Percentiles rank a stretch among this genome's conserved stretches.
Evolutionary conservation across 2,888 invertebrate genomes (phyloP).

Genomic region (Chrysolina haemoptera): DNA sequence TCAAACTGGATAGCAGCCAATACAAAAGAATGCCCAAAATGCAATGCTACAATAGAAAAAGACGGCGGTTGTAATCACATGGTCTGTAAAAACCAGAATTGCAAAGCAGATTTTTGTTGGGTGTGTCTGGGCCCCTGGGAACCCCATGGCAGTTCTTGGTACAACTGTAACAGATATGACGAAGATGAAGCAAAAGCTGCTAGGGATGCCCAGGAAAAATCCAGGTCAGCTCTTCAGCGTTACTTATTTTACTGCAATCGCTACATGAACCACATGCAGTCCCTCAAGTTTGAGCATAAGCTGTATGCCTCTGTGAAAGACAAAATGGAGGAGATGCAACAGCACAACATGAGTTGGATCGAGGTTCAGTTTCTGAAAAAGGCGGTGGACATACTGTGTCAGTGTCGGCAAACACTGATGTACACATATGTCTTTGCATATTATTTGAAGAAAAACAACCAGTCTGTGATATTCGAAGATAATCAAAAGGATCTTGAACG

Average conservation of each 20-base stretch:
- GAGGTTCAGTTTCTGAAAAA: conserved; percentile 99
- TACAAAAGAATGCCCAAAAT: conserved; percentile 99
- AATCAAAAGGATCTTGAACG: conserved; percentile 99
- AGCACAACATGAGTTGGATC: conserved; percentile 99
- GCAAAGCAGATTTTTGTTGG: conserved; percentile 99
- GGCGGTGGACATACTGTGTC: conserved; percentile 97
- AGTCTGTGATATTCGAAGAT: conserved; percentile 98
- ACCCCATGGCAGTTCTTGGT: conserved; percentile 97
- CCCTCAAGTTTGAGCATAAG: conserved; percentile 97
- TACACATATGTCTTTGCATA: conserved; percentile 99
- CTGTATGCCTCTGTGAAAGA: conserved; percentile 95
- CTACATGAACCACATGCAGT: conserved; percentile 99
- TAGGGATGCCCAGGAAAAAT: conserved; percentile 95
- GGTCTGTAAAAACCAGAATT: conserved; percentile 98
- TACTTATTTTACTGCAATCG: conserved; percentile 96
- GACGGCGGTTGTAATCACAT: conserved; percentile 99
- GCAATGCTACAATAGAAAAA: conserved; percentile 95
- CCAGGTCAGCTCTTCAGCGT: conserved; percentile 95
- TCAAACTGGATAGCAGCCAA: conserved; percentile 99
- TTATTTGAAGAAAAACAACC: conserved; percentile 98
- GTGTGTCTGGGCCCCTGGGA: conserved; percentile 99
- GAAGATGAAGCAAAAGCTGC: conserved; percentile 98
- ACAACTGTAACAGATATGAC: conserved; percentile 75
- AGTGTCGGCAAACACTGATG: conserved; percentile 98
- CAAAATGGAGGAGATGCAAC: conserved; percentile 99